Percentiles rank a stretch among this genome's conserved stretches.
Evolutionary conservation across 1,140 invertebrate species (phyloP).

Genomic region (Aphis gossypii): DNA sequence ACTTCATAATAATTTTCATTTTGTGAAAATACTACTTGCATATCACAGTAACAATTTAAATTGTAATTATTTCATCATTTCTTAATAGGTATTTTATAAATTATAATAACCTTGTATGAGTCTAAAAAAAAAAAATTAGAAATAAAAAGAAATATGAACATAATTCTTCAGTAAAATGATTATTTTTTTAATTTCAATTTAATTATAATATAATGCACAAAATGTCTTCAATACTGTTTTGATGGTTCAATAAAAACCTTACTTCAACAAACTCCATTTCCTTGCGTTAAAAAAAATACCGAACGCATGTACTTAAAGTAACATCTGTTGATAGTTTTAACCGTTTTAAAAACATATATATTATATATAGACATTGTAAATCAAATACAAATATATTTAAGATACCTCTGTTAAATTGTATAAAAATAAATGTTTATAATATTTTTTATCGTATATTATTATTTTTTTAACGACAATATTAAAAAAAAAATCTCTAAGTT

Average conservation of each 20-base stretch:
- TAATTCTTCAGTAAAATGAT: neutral
- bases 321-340: neutral
- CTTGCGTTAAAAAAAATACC: neutral
- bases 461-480: neutral
- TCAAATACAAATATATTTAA: neutral
- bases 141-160: neutral
- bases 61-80: neutral
- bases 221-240: neutral
- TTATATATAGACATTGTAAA: neutral
- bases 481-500: neutral
- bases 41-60: neutral
- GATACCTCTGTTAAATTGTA: neutral
- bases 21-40: neutral
- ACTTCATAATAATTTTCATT: neutral
- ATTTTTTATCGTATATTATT: neutral
- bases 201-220: neutral
- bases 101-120: neutral
- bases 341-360: neutral
- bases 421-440: neutral
- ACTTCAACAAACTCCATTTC: neutral
- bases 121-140: neutral
- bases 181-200: neutral
- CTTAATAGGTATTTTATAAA: neutral
- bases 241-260: neutral
- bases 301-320: neutral